Conservation (phyloP, 2,888 invertebrate genomes). For the Trimorus sp. region DNA sequence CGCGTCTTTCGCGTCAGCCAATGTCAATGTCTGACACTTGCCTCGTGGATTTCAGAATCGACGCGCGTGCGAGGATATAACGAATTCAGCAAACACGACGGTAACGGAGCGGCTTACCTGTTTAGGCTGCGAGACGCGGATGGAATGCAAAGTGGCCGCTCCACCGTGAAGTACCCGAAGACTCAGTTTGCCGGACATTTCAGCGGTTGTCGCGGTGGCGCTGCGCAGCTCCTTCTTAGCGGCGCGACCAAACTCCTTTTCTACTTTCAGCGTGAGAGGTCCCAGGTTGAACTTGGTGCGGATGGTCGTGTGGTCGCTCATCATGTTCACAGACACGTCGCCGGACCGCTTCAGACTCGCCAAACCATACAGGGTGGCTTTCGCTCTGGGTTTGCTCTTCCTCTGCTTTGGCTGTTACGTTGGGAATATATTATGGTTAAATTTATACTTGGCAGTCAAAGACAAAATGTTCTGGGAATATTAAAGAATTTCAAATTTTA, state of each 20-base stretch:
- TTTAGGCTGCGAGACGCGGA: slow-evolving; percentile 93
- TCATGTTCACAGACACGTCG: slow-evolving; percentile 90
- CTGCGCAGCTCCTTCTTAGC: slow-evolving; percentile 91
- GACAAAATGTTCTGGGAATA: too few species aligned
- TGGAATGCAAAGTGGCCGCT: slow-evolving; percentile 91
- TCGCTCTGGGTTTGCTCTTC: slow-evolving; percentile 84
- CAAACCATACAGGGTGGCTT: slow-evolving; percentile 90
- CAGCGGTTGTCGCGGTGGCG: slow-evolving; percentile 93
- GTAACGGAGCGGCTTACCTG: slow-evolving; percentile 84
- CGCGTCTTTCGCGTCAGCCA: too few species aligned
- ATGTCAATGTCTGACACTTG: too few species aligned
- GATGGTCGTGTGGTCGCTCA: slow-evolving; percentile 90
- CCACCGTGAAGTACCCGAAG: slow-evolving; percentile 90
- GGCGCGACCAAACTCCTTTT: slow-evolving; percentile 90
- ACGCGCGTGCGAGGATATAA: slow-evolving; percentile 4
- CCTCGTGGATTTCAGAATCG: slow-evolving; percentile 1
- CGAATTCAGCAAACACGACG: slow-evolving; percentile 35
- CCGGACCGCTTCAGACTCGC: slow-evolving; percentile 90
- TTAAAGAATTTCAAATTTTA: too few species aligned
- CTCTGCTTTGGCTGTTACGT: slow-evolving; percentile 74
- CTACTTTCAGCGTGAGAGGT: slow-evolving; percentile 89
- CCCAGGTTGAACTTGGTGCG: slow-evolving; percentile 92
- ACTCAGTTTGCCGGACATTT: slow-evolving; percentile 91
- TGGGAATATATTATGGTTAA: too few species aligned
- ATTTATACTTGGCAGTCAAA: too few species aligned